These are phyloP conservation scores for Polydesmus complanatus DNA, from an alignment of 2,888 invertebrate species.

Conservation along the genomic window DNA sequence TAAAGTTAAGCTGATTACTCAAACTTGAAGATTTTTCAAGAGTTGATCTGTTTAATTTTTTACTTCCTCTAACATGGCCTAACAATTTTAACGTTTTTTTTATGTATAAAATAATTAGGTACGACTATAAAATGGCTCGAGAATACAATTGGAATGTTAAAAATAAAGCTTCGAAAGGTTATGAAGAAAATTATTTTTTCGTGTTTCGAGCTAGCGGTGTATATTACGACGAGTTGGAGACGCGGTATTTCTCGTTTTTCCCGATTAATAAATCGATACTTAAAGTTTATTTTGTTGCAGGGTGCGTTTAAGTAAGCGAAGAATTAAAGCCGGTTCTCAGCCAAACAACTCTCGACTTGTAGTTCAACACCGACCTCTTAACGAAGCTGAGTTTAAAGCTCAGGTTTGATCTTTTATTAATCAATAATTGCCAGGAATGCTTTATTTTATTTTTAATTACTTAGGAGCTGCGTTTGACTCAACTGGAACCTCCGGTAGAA, in stretches of 20 bases:
- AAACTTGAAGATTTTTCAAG: background rate
- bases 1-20: background rate
- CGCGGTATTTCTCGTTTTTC: slow-evolving; percentile 35
- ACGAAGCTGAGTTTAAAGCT: slow-evolving; percentile 70
- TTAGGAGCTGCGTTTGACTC: slow-evolving; percentile 53
- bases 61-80: background rate
- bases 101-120: slow-evolving; percentile 34
- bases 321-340: slow-evolving; percentile 58
- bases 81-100: slow-evolving; percentile 4
- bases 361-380: slow-evolving; percentile 76
- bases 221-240: slow-evolving; percentile 90
- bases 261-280: background rate
- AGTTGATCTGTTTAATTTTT: background rate
- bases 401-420: slow-evolving; percentile 36
- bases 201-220: slow-evolving; percentile 79
- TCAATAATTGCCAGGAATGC: background rate
- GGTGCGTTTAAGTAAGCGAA: slow-evolving; percentile 80
- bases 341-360: slow-evolving; percentile 67
- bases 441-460: slow-evolving; percentile 12
- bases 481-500: slow-evolving; percentile 69
- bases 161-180: slow-evolving; percentile 85
- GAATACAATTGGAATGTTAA: slow-evolving; percentile 99
- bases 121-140: slow-evolving; percentile 92
- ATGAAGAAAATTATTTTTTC: slow-evolving; percentile 95
- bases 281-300: slow-evolving; percentile 38